A percentile compares a stretch with the other conserved stretches of the same genome.
phyloP scores from a whole-genome alignment of 2,797 vertebrate genomes.

The Glyptemys insculpta region DNA sequence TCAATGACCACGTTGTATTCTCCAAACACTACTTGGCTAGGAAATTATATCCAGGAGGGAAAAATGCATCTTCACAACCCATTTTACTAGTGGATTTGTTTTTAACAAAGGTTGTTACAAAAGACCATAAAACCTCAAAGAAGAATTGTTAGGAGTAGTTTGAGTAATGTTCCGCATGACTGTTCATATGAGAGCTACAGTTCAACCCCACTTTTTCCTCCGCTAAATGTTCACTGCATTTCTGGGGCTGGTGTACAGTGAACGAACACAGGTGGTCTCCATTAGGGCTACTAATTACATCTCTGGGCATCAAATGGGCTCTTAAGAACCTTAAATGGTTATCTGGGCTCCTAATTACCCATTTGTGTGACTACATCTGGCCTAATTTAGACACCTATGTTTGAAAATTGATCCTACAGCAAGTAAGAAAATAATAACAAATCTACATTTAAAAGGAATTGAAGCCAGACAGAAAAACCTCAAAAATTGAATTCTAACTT shows the following conservation, averaged over 20 bases:
- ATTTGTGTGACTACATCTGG: neutral
- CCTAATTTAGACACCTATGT: neutral
- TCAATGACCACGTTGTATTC: neutral
- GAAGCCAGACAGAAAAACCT: rapidly evolving
- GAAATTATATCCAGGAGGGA: neutral
- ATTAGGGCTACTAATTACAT: neutral
- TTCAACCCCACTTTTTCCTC: neutral
- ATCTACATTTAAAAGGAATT: neutral
- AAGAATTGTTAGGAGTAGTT: neutral
- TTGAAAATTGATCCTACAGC: neutral
- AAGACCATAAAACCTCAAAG: neutral
- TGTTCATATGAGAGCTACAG: neutral
- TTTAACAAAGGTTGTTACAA: neutral
- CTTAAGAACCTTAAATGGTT: neutral
- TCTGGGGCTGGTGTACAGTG: neutral
- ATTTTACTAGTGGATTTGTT: neutral
- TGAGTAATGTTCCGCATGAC: neutral
- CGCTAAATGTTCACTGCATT: neutral
- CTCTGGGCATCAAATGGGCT: neutral
- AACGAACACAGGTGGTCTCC: neutral
- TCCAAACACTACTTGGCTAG: neutral
- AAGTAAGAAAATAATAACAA: neutral
- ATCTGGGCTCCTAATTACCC: neutral
- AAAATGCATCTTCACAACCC: neutral
- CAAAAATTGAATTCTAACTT: neutral